phyloP scores from a whole-genome alignment of 2,888 invertebrate species.

The Dryobota labecula region DNA sequence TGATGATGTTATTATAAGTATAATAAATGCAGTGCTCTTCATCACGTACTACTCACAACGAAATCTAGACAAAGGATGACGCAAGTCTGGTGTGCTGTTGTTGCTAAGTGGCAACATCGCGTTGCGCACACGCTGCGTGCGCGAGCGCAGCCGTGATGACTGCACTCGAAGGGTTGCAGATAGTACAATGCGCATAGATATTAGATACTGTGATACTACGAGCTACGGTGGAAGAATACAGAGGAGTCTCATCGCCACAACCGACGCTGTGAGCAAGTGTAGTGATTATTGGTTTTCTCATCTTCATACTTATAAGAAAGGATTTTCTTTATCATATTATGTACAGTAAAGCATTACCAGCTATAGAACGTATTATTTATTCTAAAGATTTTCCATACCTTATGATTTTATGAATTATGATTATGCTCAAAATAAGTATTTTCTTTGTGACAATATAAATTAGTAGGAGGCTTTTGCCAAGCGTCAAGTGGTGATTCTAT shows the following conservation, averaged over 20 bases:
- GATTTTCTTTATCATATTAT: neutral
- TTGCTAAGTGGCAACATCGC: slow-evolving; percentile 56
- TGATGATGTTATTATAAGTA: slow-evolving; percentile 34
- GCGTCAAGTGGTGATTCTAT: neutral
- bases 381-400: neutral
- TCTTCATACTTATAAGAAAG: neutral
- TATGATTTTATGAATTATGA: neutral
- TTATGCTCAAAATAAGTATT: neutral
- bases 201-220: neutral
- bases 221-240: neutral
- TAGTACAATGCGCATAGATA: neutral
- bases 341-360: neutral
- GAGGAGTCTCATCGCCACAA: neutral
- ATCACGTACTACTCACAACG: slow-evolving; percentile 47
- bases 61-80: slow-evolving; percentile 65
- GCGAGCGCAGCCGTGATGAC: slow-evolving; percentile 20
- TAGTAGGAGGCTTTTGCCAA: neutral
- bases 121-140: slow-evolving; percentile 47
- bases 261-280: too few relatives aligned
- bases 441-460: neutral
- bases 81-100: slow-evolving; percentile 58
- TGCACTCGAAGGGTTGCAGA: slow-evolving; percentile 1
- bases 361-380: neutral
- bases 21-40: slow-evolving; percentile 28
- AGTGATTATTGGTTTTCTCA: neutral